Evolutionary conservation across 2,888 invertebrate genomes (phyloP), one percentile per base, ranked within the genome.

Genomic region (Odontothrips loti): DNA sequence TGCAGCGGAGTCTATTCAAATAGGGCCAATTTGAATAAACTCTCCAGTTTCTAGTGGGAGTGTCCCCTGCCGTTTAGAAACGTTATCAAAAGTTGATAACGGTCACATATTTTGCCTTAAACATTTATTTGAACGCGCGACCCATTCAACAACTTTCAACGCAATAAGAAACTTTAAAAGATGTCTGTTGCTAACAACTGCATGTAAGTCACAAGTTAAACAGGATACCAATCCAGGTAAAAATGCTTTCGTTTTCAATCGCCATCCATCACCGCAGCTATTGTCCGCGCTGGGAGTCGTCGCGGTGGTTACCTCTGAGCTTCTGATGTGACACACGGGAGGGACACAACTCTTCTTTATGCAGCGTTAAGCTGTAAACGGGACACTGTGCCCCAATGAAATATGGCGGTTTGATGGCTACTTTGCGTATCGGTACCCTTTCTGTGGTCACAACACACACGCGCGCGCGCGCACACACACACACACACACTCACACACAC

Each of bases 311-410:
- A 6, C 58, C 17, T 20, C 17, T 51, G 4, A 20, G 51, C 51
- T 20, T 2, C 20, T 51, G 51, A 20, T 12, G 58, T 20, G 58
- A 58, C 58, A 58, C 17, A 15, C 58, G 17, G 20, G 6, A 9
- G 20, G 58, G 58, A 58, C 58, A 58, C 58, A 58, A 58, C 58
- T 58, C 58, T 58, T 58, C 58, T 58, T 58, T 58, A 58, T 58
- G 58, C 58, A 58, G 58, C 58, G 58, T 58, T 58, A 58, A 58
- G 58, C 58, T 58, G 58, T 58, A 58, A 58, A 58, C 58, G 58
- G 58, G 58, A 58, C 58, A 20, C 58, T 58, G 58, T 20, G 58
- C 17, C 58, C 34, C 58, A 58, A 58, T 58, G 58, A 58, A 58
- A 58, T 58, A 58, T 58, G 58, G 58, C 17, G 58, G 17, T 58